phyloP scores from a whole-genome alignment of 2,888 invertebrate genomes.

The Bugula neritina region DNA sequence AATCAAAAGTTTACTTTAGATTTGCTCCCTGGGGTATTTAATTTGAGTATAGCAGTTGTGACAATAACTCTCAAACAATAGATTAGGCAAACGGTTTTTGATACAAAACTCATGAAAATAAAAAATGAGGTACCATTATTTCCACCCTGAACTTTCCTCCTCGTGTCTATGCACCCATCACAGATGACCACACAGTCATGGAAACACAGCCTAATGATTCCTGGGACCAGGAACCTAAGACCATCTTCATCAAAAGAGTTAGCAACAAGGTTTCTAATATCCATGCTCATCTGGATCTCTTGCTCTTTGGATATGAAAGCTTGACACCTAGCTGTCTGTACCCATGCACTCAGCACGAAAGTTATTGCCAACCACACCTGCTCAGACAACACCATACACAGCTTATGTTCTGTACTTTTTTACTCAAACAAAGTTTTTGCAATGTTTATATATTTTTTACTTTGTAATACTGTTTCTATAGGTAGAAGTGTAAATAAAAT shows the following conservation, averaged over 20 bases:
- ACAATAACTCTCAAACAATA: neutral
- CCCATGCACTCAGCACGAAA: too few relatives aligned
- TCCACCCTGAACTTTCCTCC: constrained; percentile 19
- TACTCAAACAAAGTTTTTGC: too few relatives aligned
- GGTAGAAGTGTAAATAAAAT: too few relatives aligned
- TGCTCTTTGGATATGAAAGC: neutral
- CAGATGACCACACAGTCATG: constrained; percentile 16
- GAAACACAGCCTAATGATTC: constrained; percentile 6
- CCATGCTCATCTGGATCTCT: neutral
- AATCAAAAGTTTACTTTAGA: too few relatives aligned
- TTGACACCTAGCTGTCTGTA: too few relatives aligned
- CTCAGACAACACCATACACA: too few relatives aligned
- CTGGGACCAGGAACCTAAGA: constrained; percentile 11
- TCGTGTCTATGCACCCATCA: constrained; percentile 21
- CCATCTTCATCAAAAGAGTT: neutral
- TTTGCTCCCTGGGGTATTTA: too few relatives aligned
- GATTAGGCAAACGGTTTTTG: neutral
- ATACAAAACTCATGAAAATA: neutral
- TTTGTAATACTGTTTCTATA: too few relatives aligned
- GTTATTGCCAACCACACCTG: too few relatives aligned
- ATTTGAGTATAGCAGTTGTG: neutral
- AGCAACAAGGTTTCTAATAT: neutral
- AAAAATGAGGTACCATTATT: constrained; percentile 26
- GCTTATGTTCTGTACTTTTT: too few relatives aligned
- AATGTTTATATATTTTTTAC: too few relatives aligned